Percentiles rank a stretch among this genome's conserved stretches.
Conservation (phyloP, 2,888 invertebrate genomes). For the Pammene fasciana region DNA sequence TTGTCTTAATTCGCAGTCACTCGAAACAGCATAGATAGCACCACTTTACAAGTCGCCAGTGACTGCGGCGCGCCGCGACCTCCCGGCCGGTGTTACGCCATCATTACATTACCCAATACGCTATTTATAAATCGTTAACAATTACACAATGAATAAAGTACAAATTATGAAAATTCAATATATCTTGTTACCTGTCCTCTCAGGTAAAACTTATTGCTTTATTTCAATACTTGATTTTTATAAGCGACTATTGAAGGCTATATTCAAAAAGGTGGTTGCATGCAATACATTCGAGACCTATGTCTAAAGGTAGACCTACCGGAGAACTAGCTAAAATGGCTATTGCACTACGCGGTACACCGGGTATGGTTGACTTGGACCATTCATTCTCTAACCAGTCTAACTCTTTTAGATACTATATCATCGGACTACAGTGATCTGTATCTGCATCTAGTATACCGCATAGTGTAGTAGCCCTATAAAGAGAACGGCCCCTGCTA, state of each 20-base stretch:
- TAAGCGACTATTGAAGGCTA: slow-evolving; percentile 30
- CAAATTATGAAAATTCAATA: slow-evolving; percentile 46
- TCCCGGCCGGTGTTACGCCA: slow-evolving; percentile 14
- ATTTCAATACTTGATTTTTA: slow-evolving; percentile 43
- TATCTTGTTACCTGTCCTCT: slow-evolving; percentile 44
- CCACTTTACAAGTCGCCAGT: slow-evolving; percentile 68
- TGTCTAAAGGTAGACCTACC: slow-evolving; percentile 20
- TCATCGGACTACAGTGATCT: background rate
- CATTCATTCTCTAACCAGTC: background rate
- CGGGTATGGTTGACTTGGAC: background rate
- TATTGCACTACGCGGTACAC: background rate
- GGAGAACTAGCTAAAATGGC: slow-evolving; percentile 12
- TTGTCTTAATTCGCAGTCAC: slow-evolving; percentile 72
- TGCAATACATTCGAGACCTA: slow-evolving; percentile 37
- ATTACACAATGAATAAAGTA: slow-evolving; percentile 51
- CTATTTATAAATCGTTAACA: slow-evolving; percentile 47
- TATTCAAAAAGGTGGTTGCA: slow-evolving; percentile 25
- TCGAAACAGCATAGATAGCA: slow-evolving; percentile 74
- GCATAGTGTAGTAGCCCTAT: background rate
- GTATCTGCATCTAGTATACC: slow-evolving; percentile 4
- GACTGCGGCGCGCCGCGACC: slow-evolving; percentile 57
- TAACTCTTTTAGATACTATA: background rate
- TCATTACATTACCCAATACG: slow-evolving; percentile 42
- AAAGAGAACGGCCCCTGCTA: slow-evolving; percentile 5
- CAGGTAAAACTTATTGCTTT: slow-evolving; percentile 62